Evolutionary conservation across 2,797 vertebrate genomes (phyloP), one percentile per base, ranked within the genome.

Genomic region (Artibeus lituratus): DNA sequence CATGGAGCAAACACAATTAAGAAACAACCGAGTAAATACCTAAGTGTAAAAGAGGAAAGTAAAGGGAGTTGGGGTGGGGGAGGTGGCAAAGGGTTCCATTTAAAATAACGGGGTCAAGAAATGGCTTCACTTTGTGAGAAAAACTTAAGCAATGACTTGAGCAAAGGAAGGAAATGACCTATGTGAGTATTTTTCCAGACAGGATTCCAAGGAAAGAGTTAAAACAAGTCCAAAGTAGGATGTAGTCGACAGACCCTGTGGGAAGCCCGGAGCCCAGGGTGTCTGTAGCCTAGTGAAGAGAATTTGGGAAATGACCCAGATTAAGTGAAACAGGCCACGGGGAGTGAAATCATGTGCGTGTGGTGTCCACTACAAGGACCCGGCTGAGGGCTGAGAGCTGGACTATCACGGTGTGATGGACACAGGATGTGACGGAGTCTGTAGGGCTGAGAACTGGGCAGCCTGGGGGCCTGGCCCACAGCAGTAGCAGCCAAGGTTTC

Each of bases 231-330:
- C 4, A 49, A 70, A 57, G 14, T 11, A 10, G 62, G 9, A 3
- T 9, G n/a, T 9, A 18, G 9, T 11, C 42, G 10, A 32, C 39
- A 14, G 14, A 24, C 8, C 22, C 47, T 9, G 10, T 9, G 18
- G 80, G 49, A 29, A 47, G 37, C 7, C 8, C 24, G 22, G n/a
- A 59, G 35, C 18, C 16, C 39, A n/a, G 44, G 37, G 42, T 1
- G 7, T 22, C 15, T 0, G 16, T 4, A 14, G 4, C 42, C 8
- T 1, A 74, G 7, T 7, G 10, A 26, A 42, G n/a, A 1, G 11
- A n/a, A 10, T 0, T 22, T 7, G n/a, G 57, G n/a, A 3, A 3
- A 19, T 9, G 0, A 5, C 8, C 0, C 22, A 47, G 26, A 10
- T 4, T 70, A 32, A 0, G 55, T 53, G 18, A 2, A 29, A 72